A percentile compares a stretch with the other conserved stretches of the same genome.
Conservation (phyloP, 2,113 vertebrate genomes). For the Oreotrochilus melanogaster region DNA sequence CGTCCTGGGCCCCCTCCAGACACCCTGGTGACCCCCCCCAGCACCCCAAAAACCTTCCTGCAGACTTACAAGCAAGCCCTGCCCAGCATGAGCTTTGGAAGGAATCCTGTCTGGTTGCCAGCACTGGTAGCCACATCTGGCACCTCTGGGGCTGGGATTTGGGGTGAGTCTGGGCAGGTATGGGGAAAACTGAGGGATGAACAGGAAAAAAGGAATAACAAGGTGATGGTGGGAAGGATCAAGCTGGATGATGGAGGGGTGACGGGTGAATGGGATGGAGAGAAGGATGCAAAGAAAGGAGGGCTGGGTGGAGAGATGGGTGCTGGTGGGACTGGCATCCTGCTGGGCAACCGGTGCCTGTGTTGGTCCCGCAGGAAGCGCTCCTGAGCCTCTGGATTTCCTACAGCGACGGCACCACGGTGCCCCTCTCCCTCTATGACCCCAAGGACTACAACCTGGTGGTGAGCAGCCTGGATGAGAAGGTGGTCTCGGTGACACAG, state of each 20-base stretch:
- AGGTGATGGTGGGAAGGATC: neutral
- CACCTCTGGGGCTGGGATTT: neutral
- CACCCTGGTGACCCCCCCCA: neutral
- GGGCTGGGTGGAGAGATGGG: neutral
- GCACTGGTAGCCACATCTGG: neutral
- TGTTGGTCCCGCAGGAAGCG: constrained; percentile 85
- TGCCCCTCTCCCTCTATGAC: constrained; percentile 90
- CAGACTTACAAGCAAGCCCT: neutral
- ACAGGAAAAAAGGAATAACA: neutral
- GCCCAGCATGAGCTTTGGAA: neutral
- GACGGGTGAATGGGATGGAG: neutral
- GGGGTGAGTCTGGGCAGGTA: neutral
- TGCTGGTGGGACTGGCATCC: neutral
- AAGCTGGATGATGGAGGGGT: neutral
- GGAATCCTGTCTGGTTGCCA: neutral
- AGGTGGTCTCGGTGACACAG: constrained; percentile 87
- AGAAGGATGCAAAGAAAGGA: neutral
- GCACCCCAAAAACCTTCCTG: neutral
- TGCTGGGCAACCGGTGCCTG: constrained; percentile 37
- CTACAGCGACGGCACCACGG: constrained; percentile 93
- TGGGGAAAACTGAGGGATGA: neutral
- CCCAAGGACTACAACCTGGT: constrained; percentile 95
- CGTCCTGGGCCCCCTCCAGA: neutral
- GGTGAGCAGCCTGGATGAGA: constrained; percentile 88
- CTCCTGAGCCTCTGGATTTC: constrained; percentile 94